phyloP scores from a whole-genome alignment of 2,797 vertebrate species.

The Phrynocephalus forsythii region DNA sequence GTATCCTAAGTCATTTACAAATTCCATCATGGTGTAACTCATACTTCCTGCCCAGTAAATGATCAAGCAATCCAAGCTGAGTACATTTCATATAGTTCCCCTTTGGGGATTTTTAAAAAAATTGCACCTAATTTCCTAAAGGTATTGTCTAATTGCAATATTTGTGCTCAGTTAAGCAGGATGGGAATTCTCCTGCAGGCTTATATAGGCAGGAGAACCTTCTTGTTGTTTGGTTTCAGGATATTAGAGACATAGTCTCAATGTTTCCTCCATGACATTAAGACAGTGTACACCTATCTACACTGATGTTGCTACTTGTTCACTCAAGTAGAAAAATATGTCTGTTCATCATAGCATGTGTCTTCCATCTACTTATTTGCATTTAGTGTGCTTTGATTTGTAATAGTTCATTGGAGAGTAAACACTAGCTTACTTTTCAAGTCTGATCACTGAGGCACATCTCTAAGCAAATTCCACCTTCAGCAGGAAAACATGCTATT shows the following conservation, averaged over 20 bases:
- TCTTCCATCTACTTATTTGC: too few species aligned
- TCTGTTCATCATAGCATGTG: too few species aligned
- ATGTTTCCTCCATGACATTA: neutral
- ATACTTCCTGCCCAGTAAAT: neutral
- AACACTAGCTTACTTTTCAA: too few species aligned
- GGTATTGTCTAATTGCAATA: neutral
- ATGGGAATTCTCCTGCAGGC: neutral
- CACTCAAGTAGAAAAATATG: too few species aligned
- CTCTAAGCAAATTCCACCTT: too few species aligned
- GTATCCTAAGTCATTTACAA: neutral
- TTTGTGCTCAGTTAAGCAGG: neutral
- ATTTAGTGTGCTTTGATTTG: too few species aligned
- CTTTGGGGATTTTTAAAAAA: conserved; percentile 1
- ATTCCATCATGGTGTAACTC: neutral
- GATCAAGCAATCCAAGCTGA: neutral
- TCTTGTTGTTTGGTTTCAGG: neutral
- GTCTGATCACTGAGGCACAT: too few species aligned
- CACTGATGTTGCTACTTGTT: neutral
- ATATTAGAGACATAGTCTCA: neutral
- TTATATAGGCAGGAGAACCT: neutral
- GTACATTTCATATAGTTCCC: neutral
- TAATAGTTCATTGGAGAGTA: too few species aligned
- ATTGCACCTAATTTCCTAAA: neutral
- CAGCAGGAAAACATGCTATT: too few species aligned
- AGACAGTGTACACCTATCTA: neutral